Conservation (phyloP, 2,888 invertebrate species). For the Melieria crassipennis region DNA sequence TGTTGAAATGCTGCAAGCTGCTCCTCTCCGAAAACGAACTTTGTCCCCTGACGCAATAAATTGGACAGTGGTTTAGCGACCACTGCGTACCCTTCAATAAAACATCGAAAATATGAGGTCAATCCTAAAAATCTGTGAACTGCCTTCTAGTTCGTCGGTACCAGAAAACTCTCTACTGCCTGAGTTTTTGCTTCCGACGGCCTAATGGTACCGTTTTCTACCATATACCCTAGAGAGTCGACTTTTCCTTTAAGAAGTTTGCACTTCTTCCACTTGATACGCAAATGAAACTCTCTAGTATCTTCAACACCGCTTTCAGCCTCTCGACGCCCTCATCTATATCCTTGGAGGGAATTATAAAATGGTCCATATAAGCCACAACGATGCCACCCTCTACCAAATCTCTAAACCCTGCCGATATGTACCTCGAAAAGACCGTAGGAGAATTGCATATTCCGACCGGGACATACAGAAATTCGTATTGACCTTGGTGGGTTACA, state of each 20-base stretch:
- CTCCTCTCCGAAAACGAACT: conserved; percentile 34
- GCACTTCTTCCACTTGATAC: conserved; percentile 29
- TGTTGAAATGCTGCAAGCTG: conserved; percentile 34
- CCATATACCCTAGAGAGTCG: conserved; percentile 30
- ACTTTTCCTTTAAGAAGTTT: conserved; percentile 25
- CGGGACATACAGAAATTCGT: conserved; percentile 34
- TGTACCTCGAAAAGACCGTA: conserved; percentile 27
- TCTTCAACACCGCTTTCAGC: conserved; percentile 23
- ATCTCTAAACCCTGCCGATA: conserved; percentile 27
- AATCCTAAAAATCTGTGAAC: conserved; percentile 28
- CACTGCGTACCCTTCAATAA: conserved; percentile 37
- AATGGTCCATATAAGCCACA: conserved; percentile 30
- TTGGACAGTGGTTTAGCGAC: conserved; percentile 56
- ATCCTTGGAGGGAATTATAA: conserved; percentile 21
- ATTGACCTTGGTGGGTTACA: conserved; percentile 35
- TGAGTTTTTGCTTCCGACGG: conserved; percentile 21
- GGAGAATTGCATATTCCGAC: conserved; percentile 30
- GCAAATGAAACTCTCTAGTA: conserved; percentile 32
- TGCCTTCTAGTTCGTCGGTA: conserved; percentile 18
- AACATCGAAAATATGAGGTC: conserved; percentile 26
- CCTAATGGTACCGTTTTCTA: conserved; percentile 23
- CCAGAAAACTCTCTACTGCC: conserved; percentile 18
- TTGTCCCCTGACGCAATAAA: conserved; percentile 29
- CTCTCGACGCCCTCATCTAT: conserved; percentile 17
- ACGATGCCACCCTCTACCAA: conserved; percentile 14